Base-by-base conservation (phyloP, 2,797 vertebrate species). In the Pangasius larnaudii region DNA sequence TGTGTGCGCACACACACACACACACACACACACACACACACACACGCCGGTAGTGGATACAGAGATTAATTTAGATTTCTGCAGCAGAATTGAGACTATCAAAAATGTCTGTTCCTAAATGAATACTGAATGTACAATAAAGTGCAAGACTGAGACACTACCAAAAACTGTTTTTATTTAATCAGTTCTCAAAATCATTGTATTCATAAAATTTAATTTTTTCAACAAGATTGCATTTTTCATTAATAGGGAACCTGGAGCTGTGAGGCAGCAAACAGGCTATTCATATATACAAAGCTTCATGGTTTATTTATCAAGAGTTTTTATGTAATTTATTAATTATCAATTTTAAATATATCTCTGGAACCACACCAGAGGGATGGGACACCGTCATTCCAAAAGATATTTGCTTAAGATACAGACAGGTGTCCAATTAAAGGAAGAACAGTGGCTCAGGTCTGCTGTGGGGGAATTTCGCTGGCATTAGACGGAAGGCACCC, bases 1-100 rank as follows among this genome's bases (percentile, higher is more conserved):
- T 88, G 78, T 63, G 59, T 63, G 49, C 27, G 33, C 36, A n/a
- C 5, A 71, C 69, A 87, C 87, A 85, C 75, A 63, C 84, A 83
- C 36, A 59, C 49, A 69, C 22, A 36, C 74, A 22, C 4, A 83
- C 49, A n/a, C 58, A 89, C 16, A 87, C 10, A 79, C 71, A 59
- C 83, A 69, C 69, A 84, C 65, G 46, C 78, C 1, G 81, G 33
- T 51, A 39, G 6, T 36, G 27, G 46, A 88, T 24, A 58, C 69
- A 67, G 39, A 75, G 51, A 74, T 53, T 83, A 10, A 33, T 78
- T 53, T 30, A 39, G 1, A 33, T 36, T 6, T 59, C 33, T 39
- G 19, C 14, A 13, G 30, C 22, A 58, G 19, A 39, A 22, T 36
- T 10, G 3, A 33, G 18, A 79, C 10, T 0, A 79, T 24, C 33